These are phyloP conservation scores for Daphoenositta chrysoptera DNA, from an alignment of 2,113 vertebrate genomes.

Conservation along the genomic window DNA sequence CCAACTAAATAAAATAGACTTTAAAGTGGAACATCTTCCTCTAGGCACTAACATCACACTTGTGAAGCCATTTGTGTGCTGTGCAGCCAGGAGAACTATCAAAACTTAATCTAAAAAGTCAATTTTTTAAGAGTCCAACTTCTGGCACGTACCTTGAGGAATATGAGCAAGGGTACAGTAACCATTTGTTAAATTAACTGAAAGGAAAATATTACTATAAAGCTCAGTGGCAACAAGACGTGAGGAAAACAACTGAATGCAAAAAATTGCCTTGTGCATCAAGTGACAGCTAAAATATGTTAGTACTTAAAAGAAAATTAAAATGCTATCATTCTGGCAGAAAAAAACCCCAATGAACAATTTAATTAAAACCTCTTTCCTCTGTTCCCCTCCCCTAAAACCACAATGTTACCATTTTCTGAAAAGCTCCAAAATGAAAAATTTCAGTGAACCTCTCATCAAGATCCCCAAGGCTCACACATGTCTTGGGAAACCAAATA, in stretches of 20 bases:
- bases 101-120: not conserved
- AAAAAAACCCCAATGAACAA: not conserved
- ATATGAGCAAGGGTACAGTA: not conserved
- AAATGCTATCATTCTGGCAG: not conserved
- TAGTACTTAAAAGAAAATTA: not conserved
- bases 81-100: not conserved
- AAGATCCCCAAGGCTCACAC: not conserved
- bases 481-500: not conserved
- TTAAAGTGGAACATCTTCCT: not conserved
- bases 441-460: not conserved
- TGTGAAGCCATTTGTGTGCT: not conserved
- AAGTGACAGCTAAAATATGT: not conserved
- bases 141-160: fast-evolving
- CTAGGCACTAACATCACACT: not conserved
- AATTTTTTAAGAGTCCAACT: not conserved
- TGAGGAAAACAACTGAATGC: not conserved
- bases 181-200: not conserved
- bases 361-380: not conserved
- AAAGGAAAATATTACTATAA: not conserved
- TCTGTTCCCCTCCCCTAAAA: fast-evolving
- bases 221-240: not conserved
- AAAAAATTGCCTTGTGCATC: not conserved
- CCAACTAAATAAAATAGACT: not conserved
- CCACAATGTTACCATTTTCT: not conserved
- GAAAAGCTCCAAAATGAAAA: not conserved